These are phyloP conservation scores for Pteronura brasiliensis DNA, from an alignment of 2,113 vertebrate genomes.

Conservation along the genomic window DNA sequence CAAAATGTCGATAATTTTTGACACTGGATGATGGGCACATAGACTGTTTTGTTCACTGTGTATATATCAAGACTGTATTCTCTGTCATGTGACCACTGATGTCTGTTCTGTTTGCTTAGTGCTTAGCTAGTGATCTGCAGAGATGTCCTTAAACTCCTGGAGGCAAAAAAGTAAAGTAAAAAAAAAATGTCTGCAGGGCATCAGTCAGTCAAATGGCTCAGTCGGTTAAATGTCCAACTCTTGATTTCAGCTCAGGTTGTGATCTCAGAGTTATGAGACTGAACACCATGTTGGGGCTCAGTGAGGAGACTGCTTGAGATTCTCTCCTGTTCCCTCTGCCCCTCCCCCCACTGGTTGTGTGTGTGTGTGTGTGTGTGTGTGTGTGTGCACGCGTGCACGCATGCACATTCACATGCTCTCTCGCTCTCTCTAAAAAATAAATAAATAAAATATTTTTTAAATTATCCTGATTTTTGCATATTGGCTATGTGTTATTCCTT, in stretches of 20 bases:
- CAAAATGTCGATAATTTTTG: neutral
- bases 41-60: neutral
- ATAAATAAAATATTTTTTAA: neutral
- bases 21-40: too few relatives aligned
- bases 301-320: neutral
- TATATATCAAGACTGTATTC: neutral
- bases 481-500: neutral
- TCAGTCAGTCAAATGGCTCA: neutral
- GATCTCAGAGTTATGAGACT: neutral
- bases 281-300: neutral
- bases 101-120: neutral
- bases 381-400: accelerated
- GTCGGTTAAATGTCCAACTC: neutral
- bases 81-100: neutral
- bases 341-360: neutral
- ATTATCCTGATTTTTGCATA: neutral
- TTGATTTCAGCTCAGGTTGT: neutral
- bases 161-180: neutral
- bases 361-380: too few relatives aligned
- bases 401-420: neutral
- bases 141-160: neutral
- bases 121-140: neutral
- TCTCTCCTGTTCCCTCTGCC: neutral
- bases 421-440: neutral
- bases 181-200: neutral